Percentiles rank a stretch among this genome's conserved stretches.
Conservation (phyloP, 2,888 invertebrate genomes). For the Pheosia gnoma region DNA sequence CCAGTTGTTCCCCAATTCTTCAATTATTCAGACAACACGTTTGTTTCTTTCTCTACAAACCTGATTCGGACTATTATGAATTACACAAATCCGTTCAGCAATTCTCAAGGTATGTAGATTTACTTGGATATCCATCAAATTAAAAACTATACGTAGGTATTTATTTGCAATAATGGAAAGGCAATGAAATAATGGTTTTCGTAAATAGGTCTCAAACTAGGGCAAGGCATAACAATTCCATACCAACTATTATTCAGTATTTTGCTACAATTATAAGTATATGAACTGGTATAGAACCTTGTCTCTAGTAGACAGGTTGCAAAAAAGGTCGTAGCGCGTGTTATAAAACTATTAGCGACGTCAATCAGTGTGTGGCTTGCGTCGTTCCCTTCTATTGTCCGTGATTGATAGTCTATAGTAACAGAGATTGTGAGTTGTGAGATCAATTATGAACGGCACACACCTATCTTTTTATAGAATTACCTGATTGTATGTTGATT, state of each 20-base stretch:
- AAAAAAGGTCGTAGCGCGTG: constrained; percentile 31
- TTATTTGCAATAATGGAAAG: too few species aligned
- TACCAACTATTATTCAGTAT: neutral
- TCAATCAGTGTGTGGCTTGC: constrained; percentile 6
- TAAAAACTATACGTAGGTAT: too few species aligned
- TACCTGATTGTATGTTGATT: too few species aligned
- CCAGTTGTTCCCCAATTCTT: too few species aligned
- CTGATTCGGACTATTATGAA: too few species aligned
- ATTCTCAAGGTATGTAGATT: too few species aligned
- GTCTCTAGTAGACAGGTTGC: constrained; percentile 25
- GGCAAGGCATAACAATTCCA: neutral
- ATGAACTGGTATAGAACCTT: constrained; percentile 25
- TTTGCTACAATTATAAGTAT: neutral
- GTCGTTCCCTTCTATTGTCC: constrained; percentile 5
- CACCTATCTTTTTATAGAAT: neutral
- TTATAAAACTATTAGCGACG: constrained; percentile 26
- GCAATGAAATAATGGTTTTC: too few species aligned
- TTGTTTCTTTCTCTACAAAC: too few species aligned
- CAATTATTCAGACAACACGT: too few species aligned
- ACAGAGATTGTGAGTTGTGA: neutral
- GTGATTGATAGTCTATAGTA: neutral
- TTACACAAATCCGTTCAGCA: too few species aligned
- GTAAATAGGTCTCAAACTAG: neutral
- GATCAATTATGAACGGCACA: neutral
- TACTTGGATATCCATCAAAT: too few species aligned